phyloP scores from a whole-genome alignment of 1,140 invertebrate genomes.

The Zaprionus camerounensis region DNA sequence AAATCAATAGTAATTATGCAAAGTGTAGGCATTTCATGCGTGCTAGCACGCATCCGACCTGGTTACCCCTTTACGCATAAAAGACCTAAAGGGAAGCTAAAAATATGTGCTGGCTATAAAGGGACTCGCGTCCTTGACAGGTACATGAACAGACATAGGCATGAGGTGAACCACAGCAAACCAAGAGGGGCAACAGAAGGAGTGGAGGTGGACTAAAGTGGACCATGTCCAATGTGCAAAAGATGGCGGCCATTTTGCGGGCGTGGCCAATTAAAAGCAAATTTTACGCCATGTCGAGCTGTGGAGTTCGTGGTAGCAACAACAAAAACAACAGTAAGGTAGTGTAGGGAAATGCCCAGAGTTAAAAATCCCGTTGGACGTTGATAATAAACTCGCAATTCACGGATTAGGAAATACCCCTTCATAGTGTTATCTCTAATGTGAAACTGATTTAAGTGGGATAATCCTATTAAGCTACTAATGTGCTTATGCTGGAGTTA shows the following conservation, averaged over 20 bases:
- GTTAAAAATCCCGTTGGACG: constrained; percentile 45
- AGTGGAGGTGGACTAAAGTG: not conserved
- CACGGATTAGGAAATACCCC: not conserved
- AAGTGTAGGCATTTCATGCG: not conserved
- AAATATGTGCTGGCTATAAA: constrained; percentile 52
- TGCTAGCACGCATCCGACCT: constrained; percentile 15
- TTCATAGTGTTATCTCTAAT: constrained; percentile 1
- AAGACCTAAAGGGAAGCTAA: constrained; percentile 60
- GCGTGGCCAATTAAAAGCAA: constrained; percentile 75
- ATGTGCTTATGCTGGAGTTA: not conserved
- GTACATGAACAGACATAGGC: constrained; percentile 26
- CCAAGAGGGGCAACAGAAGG: not conserved
- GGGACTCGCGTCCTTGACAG: constrained; percentile 34
- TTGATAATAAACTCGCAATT: constrained; percentile 37
- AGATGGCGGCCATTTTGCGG: constrained; percentile 35
- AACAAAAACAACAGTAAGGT: constrained; percentile 38
- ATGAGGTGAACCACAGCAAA: constrained; percentile 8
- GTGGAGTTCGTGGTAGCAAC: constrained; percentile 33
- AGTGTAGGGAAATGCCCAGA: constrained; percentile 32
- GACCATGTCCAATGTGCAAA: constrained; percentile 18
- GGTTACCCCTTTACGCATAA: constrained; percentile 1
- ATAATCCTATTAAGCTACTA: not conserved
- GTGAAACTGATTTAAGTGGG: not conserved
- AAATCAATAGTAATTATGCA: constrained; percentile 5
- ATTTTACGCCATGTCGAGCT: constrained; percentile 53